A percentile compares a stretch with the other conserved stretches of the same genome.
These are phyloP conservation scores for Catamblyrhynchus diadema DNA, from an alignment of 2,797 vertebrate genomes.

Conservation along the genomic window DNA sequence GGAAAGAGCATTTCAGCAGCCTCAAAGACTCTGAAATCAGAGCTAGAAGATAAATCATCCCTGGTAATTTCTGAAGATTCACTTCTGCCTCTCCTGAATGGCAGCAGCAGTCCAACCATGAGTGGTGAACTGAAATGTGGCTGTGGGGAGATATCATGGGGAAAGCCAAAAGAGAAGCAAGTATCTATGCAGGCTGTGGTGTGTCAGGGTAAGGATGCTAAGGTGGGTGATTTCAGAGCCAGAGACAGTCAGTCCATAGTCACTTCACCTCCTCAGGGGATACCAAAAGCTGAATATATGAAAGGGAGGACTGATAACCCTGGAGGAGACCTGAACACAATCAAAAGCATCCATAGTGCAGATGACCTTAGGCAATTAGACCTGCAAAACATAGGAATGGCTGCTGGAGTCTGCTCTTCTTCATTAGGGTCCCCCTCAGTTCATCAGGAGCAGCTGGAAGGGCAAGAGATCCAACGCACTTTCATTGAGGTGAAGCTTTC, in stretches of 20 bases:
- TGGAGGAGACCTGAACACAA: background rate
- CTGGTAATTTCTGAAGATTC: background rate
- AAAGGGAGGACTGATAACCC: background rate
- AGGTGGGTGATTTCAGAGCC: background rate
- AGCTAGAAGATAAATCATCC: conserved; percentile 40
- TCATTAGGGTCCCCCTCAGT: background rate
- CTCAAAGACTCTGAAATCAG: conserved; percentile 27
- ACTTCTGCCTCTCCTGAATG: background rate
- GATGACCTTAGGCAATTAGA: background rate
- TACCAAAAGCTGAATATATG: background rate
- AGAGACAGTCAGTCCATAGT: conserved; percentile 32
- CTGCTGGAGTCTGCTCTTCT: background rate
- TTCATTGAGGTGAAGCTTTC: conserved; percentile 83
- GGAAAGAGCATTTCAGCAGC: background rate
- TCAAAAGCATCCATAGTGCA: conserved; percentile 8
- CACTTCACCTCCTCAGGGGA: conserved; percentile 5
- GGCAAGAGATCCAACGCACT: conserved; percentile 74
- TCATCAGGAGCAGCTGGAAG: conserved; percentile 52
- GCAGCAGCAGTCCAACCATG: background rate
- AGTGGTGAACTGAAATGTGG: background rate
- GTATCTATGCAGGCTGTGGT: background rate
- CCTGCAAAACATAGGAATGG: background rate
- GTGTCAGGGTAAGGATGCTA: background rate
- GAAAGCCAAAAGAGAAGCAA: background rate
- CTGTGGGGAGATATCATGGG: background rate